Percentiles rank a stretch among this genome's conserved stretches.
Evolutionary conservation across 2,888 invertebrate genomes (phyloP).

Genomic region (Lasioglossum morio): DNA sequence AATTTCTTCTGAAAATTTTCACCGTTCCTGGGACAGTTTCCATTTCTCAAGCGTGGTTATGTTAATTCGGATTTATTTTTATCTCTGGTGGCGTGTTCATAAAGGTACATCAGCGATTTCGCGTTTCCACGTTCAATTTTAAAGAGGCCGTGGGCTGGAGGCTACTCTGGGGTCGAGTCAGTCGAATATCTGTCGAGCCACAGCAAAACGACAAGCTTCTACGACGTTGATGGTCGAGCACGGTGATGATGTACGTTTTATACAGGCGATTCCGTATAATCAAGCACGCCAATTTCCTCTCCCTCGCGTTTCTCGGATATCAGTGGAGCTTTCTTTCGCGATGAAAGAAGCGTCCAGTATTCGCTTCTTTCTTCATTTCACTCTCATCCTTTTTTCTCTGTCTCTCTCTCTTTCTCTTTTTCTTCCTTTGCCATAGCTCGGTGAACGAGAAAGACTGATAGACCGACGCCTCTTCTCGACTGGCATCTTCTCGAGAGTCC

Average conservation of each 20-base stretch:
- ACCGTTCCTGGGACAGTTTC: neutral
- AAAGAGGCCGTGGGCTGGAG: conserved; percentile 39
- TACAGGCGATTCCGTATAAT: conserved; percentile 66
- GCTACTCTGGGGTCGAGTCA: conserved; percentile 23
- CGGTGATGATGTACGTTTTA: conserved; percentile 67
- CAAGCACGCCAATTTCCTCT: conserved; percentile 58
- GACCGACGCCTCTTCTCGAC: conserved; percentile 3
- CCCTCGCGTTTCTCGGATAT: conserved; percentile 7
- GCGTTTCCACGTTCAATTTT: conserved; percentile 68
- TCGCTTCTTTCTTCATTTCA: conserved; percentile 21
- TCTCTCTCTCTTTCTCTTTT: neutral
- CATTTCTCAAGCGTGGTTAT: conserved; percentile 28
- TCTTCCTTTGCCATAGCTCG: neutral
- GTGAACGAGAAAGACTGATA: conserved; percentile 21
- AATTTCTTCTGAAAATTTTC: neutral
- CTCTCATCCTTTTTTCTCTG: neutral
- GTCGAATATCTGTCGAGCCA: conserved; percentile 45
- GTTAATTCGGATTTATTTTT: conserved; percentile 44
- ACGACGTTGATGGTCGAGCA: conserved; percentile 45
- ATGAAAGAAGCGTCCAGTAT: conserved; percentile 11
- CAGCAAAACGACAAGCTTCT: conserved; percentile 31
- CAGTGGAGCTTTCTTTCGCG: neutral
- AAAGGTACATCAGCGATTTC: conserved; percentile 19
- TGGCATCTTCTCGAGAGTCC: conserved; percentile 17
- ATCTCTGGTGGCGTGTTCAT: conserved; percentile 6